A percentile compares a stretch with the other conserved stretches of the same genome.
Conservation (phyloP, 2,113 vertebrate species). For the Bujurquina vittata region DNA sequence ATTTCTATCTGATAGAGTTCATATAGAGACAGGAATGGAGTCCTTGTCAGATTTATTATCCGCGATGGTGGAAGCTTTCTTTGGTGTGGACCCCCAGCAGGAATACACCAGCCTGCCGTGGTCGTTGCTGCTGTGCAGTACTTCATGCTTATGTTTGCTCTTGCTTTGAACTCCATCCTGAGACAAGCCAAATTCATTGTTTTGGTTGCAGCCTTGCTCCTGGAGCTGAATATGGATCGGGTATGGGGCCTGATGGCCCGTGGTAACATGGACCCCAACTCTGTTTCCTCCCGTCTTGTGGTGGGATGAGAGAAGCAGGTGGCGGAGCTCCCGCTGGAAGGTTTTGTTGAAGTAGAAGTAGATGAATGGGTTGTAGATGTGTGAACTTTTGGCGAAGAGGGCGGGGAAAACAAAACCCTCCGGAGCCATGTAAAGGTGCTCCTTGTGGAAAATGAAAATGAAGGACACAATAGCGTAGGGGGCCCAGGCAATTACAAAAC, state of each 20-base stretch:
- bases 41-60: not conserved
- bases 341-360: conserved; percentile 80
- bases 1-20: not conserved
- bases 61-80: not conserved
- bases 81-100: conserved; percentile 57
- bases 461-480: conserved; percentile 74
- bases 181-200: not conserved
- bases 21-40: conserved; percentile 33
- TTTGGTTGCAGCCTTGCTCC: conserved; percentile 21
- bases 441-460: conserved; percentile 75
- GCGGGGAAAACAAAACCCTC: conserved; percentile 72
- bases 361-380: conserved; percentile 80
- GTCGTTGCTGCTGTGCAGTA: not conserved
- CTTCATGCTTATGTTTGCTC: not conserved
- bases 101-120: not conserved
- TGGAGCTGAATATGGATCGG: conserved; percentile 76
- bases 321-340: conserved; percentile 66
- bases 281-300: conserved; percentile 34
- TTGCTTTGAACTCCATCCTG: not conserved
- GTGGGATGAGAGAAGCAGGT: conserved; percentile 37
- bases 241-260: not conserved
- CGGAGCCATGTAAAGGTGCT: conserved; percentile 58
- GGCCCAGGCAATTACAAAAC: conserved; percentile 72
- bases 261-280: conserved; percentile 31
- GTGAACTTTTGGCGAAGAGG: conserved; percentile 79